These are phyloP conservation scores for Falco punctatus DNA, from an alignment of 2,113 vertebrate species.

Conservation along the genomic window DNA sequence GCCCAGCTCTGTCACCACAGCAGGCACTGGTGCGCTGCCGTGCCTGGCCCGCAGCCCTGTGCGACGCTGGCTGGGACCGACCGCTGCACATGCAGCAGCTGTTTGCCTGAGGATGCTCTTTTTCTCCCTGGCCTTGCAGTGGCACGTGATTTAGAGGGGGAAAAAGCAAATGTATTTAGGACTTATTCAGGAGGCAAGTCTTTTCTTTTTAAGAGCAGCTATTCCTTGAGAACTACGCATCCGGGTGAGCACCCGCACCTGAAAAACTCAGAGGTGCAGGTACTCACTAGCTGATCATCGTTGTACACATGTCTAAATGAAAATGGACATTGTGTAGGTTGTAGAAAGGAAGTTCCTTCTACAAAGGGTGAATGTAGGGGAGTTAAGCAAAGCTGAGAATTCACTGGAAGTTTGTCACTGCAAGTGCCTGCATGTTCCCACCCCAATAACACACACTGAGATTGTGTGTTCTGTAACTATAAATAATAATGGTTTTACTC, in stretches of 20 bases:
- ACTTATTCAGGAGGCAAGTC: not conserved
- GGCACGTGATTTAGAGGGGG: not conserved
- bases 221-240: not conserved
- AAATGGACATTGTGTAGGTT: not conserved
- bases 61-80: rapidly evolving
- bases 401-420: not conserved
- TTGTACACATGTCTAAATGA: not conserved
- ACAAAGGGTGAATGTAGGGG: not conserved
- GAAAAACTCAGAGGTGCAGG: not conserved
- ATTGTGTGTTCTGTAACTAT: not conserved
- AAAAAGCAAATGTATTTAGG: not conserved
- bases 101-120: not conserved
- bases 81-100: not conserved
- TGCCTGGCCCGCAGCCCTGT: not conserved
- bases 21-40: not conserved
- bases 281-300: too few species aligned
- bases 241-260: not conserved
- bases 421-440: not conserved
- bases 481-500: not conserved
- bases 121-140: not conserved
- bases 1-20: not conserved
- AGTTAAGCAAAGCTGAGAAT: not conserved
- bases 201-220: not conserved
- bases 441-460: not conserved
- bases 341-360: not conserved